phyloP scores from a whole-genome alignment of 2,888 invertebrate genomes.

The Pyrochroa serraticornis region DNA sequence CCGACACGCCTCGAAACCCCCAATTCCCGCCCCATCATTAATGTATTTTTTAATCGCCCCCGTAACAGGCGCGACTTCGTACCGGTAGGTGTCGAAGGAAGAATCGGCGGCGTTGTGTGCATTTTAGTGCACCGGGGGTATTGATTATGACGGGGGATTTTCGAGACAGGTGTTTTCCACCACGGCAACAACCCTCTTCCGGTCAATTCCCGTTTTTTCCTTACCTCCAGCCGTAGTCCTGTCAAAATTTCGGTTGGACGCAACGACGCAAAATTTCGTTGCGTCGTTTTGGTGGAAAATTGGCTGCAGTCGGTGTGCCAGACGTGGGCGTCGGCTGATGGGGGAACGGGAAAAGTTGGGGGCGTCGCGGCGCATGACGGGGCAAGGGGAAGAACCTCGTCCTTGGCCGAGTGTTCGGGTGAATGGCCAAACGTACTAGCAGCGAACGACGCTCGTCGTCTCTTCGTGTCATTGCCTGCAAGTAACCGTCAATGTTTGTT shows the following conservation, averaged over 20 bases:
- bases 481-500: too few species aligned
- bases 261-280: too few species aligned
- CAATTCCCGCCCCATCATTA: too few species aligned
- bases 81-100: not conserved
- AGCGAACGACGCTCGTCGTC: conserved; percentile 42
- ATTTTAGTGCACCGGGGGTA: conserved; percentile 2
- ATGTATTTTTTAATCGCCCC: too few species aligned
- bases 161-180: too few species aligned
- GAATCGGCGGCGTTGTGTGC: not conserved
- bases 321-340: conserved; percentile 31
- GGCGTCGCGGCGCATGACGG: conserved; percentile 21
- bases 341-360: conserved; percentile 18
- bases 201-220: too few species aligned
- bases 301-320: conserved; percentile 16
- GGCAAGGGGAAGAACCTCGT: conserved; percentile 36
- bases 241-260: too few species aligned
- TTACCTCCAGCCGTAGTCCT: too few species aligned
- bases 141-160: conserved; percentile 1
- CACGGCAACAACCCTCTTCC: too few species aligned
- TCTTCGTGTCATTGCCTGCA: conserved; percentile 11
- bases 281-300: too few species aligned
- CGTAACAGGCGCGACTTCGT: not conserved
- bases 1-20: too few species aligned
- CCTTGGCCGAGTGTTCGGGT: conserved; percentile 59
- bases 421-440: conserved; percentile 51